These are phyloP conservation scores for Tokudaia muenninki DNA, from an alignment of 2,797 vertebrate species.

Conservation along the genomic window DNA sequence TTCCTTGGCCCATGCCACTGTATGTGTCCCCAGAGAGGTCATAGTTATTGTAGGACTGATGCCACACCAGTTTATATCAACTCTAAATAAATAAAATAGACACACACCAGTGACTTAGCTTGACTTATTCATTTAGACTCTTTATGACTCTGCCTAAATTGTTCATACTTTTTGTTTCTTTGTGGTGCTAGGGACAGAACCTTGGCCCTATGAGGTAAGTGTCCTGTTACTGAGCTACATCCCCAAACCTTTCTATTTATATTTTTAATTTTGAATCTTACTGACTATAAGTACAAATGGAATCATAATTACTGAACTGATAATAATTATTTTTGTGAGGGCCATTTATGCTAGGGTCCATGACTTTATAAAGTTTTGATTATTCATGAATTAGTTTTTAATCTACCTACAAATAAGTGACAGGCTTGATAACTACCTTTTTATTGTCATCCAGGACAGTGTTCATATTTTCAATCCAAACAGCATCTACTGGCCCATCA, in stretches of 20 bases:
- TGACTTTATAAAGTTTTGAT: background rate
- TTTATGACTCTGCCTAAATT: background rate
- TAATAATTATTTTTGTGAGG: background rate
- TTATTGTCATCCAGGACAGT: constrained; percentile 98
- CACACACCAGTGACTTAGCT: background rate
- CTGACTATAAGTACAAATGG: background rate
- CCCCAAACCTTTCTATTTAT: background rate
- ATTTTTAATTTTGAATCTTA: constrained; percentile 1
- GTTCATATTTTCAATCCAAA: constrained; percentile 99
- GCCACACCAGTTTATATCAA: background rate
- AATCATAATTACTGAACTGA: background rate
- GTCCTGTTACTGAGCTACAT: background rate
- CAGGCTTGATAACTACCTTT: constrained; percentile 89
- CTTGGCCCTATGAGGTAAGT: background rate
- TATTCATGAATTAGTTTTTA: background rate
- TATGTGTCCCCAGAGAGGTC: background rate
- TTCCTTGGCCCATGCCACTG: background rate
- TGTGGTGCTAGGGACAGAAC: background rate
- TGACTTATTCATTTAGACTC: background rate
- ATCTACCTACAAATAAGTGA: fast-evolving
- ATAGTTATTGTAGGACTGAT: background rate
- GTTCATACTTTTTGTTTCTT: background rate
- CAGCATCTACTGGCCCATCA: constrained; percentile 96
- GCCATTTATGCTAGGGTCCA: background rate
- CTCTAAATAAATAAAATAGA: constrained; percentile 3